Evolutionary conservation across 2,888 invertebrate species (phyloP).

Genomic region (Acanthopleura granulata): DNA sequence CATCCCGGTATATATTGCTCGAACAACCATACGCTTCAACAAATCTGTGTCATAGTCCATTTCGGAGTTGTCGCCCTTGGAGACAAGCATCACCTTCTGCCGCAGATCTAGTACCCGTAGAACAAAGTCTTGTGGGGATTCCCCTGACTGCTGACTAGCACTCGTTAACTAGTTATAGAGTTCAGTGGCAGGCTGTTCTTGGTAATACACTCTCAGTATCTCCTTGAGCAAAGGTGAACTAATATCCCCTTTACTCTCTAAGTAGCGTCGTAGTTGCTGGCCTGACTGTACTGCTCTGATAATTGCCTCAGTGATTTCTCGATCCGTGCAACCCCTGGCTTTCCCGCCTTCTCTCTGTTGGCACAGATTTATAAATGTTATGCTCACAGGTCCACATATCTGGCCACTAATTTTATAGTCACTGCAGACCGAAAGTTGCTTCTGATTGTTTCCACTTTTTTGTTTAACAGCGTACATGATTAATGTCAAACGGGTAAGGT

Average conservation of each 20-base stretch:
- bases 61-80: not conserved
- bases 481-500: not conserved
- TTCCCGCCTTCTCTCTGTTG: not conserved
- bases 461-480: not conserved
- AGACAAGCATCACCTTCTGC: conserved; percentile 10
- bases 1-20: conserved; percentile 4
- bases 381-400: not conserved
- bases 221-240: not conserved
- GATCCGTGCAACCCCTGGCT: not conserved
- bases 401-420: not conserved
- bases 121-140: conserved; percentile 1
- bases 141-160: not conserved
- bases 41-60: not conserved
- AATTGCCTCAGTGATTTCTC: conserved; percentile 11
- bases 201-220: conserved; percentile 4
- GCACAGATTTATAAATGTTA: not conserved
- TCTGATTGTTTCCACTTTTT: not conserved
- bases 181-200: conserved; percentile 13
- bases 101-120: conserved; percentile 7
- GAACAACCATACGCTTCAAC: not conserved
- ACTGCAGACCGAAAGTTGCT: not conserved
- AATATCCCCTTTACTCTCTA: conserved; percentile 6
- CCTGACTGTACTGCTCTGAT: conserved; percentile 9
- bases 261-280: not conserved
- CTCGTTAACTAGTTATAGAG: not conserved